Percentiles rank a stretch among this genome's conserved stretches.
Conservation (phyloP, 2,113 vertebrate genomes). For the Carassius carassius region DNA sequence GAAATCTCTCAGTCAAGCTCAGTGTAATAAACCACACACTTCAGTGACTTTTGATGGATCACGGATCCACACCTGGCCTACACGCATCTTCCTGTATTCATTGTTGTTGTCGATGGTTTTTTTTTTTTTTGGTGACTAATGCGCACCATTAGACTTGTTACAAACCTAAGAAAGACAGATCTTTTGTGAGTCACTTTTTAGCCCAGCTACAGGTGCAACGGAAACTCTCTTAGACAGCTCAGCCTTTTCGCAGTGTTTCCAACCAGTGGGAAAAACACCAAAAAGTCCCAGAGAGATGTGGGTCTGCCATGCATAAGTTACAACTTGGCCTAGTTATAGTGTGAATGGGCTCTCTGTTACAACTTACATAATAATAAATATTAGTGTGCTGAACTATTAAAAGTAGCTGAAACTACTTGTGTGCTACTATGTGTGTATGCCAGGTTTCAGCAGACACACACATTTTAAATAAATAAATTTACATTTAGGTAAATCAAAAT, state of each 20-base stretch:
- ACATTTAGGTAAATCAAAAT: not conserved
- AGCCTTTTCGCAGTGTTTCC: not conserved
- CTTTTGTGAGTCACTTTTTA: slow-evolving; percentile 43
- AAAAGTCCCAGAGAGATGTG: not conserved
- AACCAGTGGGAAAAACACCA: not conserved
- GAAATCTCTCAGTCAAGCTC: not conserved
- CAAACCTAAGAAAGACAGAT: not conserved
- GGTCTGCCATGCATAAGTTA: not conserved
- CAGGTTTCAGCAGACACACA: not conserved
- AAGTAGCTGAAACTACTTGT: not conserved
- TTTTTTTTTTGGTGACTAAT: slow-evolving; percentile 22
- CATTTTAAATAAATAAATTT: not conserved
- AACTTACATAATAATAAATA: not conserved
- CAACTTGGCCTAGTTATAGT: not conserved
- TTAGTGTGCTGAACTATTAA: not conserved
- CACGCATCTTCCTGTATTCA: not conserved
- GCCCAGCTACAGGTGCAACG: slow-evolving; percentile 38
- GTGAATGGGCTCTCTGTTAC: not conserved
- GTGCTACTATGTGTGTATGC: not conserved
- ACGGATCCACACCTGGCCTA: slow-evolving; percentile 17
- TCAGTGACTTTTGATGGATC: not conserved
- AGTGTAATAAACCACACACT: not conserved
- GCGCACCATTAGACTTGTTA: slow-evolving; percentile 5
- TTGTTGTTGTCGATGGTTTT: not conserved
- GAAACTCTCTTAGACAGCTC: slow-evolving; percentile 25